Percentiles rank a stretch among this genome's conserved stretches.
Conservation (phyloP, 2,888 invertebrate species). For the Stenchaetothrips biformis region DNA sequence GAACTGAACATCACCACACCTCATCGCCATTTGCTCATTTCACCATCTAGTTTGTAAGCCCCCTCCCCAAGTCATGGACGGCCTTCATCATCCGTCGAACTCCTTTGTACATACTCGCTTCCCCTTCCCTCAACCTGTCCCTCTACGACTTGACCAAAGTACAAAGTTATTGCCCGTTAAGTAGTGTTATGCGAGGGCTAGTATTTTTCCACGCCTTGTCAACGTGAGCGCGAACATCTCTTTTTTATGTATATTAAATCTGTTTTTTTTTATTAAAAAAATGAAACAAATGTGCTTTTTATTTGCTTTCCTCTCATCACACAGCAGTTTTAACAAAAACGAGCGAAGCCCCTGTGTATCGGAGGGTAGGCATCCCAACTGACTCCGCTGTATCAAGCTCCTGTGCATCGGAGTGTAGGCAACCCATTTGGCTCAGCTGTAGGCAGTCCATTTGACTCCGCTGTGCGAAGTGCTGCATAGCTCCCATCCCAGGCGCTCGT, state of each 20-base stretch:
- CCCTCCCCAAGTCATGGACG: constrained; percentile 15
- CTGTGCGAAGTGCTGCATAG: no score
- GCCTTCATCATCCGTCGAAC: neutral
- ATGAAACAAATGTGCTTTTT: neutral
- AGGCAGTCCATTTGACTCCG: neutral
- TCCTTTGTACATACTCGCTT: neutral
- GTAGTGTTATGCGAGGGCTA: constrained; percentile 7
- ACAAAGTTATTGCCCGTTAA: constrained; percentile 16
- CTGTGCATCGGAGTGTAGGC: neutral
- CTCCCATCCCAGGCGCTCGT: no score
- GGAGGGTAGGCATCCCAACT: neutral
- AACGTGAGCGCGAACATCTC: neutral
- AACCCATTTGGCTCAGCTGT: neutral
- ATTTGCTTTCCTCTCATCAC: neutral
- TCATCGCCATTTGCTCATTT: constrained; percentile 17
- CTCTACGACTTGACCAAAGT: constrained; percentile 24
- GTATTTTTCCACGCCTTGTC: constrained; percentile 1
- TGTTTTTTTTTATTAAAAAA: constrained; percentile 7
- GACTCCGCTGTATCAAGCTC: neutral
- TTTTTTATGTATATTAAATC: constrained; percentile 22
- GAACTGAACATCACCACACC: constrained; percentile 5
- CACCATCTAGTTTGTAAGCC: constrained; percentile 11
- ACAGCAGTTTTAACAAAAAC: neutral
- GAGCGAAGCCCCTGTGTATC: neutral
- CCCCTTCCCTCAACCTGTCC: constrained; percentile 14